Conservation (phyloP, 2,797 vertebrate genomes). For the Halcyon chelicuti region DNA sequence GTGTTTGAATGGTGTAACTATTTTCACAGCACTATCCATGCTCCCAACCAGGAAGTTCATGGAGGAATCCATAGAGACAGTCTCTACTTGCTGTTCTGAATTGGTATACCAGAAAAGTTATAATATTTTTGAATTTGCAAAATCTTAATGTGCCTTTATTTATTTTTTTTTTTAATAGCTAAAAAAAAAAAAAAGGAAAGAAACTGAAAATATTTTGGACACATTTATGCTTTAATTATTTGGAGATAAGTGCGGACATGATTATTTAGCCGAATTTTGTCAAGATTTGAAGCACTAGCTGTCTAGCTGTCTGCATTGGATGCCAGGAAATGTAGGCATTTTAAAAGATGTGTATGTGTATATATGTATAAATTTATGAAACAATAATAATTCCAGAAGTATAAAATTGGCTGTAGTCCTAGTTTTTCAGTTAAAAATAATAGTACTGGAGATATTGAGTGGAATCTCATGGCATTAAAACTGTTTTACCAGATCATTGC, state of each 20-base stretch:
- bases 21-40: not conserved
- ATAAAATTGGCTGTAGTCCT: conserved; percentile 51
- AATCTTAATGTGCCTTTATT: not conserved
- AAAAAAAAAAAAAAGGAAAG: not conserved
- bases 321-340: conserved; percentile 35
- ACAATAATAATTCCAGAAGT: conserved; percentile 51
- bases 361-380: conserved; percentile 24
- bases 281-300: conserved; percentile 1
- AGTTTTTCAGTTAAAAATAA: conserved; percentile 71
- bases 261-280: conserved; percentile 17
- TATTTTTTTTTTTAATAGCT: not conserved
- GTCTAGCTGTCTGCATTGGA: not conserved
- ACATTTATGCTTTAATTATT: not conserved
- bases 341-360: conserved; percentile 25
- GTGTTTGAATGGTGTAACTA: not conserved
- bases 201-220: not conserved
- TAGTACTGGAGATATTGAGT: conserved; percentile 59
- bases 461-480: conserved; percentile 61
- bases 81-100: not conserved
- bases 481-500: conserved; percentile 59
- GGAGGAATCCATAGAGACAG: not conserved
- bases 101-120: not conserved
- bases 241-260: not conserved
- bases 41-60: not conserved
- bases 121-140: not conserved